These are phyloP conservation scores for Oreonectes daqikongensis DNA, from an alignment of 2,797 vertebrate genomes.

Conservation along the genomic window DNA sequence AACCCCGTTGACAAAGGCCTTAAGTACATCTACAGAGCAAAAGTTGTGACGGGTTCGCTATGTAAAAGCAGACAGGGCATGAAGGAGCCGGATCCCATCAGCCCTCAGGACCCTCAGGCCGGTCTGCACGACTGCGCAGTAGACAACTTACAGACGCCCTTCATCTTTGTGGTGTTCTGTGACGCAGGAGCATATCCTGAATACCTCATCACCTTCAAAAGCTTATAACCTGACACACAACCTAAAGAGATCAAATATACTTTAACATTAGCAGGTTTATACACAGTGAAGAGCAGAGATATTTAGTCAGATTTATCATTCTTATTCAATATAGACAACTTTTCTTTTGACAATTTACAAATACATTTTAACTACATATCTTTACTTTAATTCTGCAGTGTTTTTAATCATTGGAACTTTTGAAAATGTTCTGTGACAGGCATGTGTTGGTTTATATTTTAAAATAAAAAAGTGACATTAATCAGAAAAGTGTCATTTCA, in stretches of 20 bases:
- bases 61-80: constrained; percentile 47
- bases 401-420: too few relatives aligned
- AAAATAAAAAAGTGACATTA: too few relatives aligned
- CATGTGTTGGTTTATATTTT: too few relatives aligned
- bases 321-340: too few relatives aligned
- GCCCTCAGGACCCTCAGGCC: constrained; percentile 41
- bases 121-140: constrained; percentile 68
- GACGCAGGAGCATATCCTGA: constrained; percentile 68
- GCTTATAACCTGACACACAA: constrained; percentile 39
- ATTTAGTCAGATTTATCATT: too few relatives aligned
- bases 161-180: constrained; percentile 67
- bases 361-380: too few relatives aligned
- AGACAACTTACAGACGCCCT: constrained; percentile 50
- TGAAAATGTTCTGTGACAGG: too few relatives aligned
- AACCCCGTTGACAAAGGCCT: constrained; percentile 53
- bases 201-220: constrained; percentile 66
- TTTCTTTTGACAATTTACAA: too few relatives aligned
- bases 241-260: neutral
- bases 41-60: constrained; percentile 63
- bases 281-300: too few relatives aligned
- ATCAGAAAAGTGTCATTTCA: too few relatives aligned
- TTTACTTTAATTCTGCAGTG: too few relatives aligned
- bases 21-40: constrained; percentile 65
- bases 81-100: constrained; percentile 62
- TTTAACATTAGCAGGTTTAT: neutral